Evolutionary conservation across 30 jellyfish, hydroid and myxozoan genomes (phyloP).

Genomic region (Mastigias papua): DNA sequence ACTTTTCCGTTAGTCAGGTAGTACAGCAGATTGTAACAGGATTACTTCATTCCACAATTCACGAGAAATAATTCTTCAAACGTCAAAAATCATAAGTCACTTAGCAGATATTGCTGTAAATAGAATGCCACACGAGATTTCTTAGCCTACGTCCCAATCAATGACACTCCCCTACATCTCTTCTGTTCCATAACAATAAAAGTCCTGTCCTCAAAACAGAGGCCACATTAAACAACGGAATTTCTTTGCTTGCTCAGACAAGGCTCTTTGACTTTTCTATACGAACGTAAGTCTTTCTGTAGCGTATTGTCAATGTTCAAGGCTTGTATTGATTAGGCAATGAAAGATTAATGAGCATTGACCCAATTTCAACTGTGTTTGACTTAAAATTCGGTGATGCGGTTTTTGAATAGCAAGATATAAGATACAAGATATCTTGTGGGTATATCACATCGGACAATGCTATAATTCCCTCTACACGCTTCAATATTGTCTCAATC

Average conservation of each 20-base stretch:
- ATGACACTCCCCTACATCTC: too few relatives aligned
- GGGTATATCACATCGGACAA: background rate
- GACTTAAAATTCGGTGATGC: background rate
- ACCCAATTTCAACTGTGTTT: conserved; percentile 5
- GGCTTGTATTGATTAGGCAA: conserved; percentile 47
- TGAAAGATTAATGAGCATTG: conserved; percentile 17
- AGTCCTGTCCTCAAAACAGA: background rate
- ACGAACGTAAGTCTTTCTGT: conserved; percentile 34
- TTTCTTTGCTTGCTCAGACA: background rate
- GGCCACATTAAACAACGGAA: background rate
- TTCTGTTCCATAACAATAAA: too few relatives aligned
- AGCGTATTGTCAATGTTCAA: conserved; percentile 8
- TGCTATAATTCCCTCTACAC: background rate
- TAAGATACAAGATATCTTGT: background rate
- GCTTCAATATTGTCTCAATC: background rate
- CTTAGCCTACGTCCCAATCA: too few relatives aligned
- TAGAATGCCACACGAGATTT: background rate
- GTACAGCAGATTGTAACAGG: background rate
- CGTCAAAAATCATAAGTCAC: background rate
- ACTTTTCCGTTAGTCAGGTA: too few relatives aligned
- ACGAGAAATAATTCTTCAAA: background rate
- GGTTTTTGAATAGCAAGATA: background rate
- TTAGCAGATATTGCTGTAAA: background rate
- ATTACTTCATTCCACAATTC: background rate
- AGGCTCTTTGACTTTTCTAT: conserved; percentile 2